Conservation (phyloP, 2,797 vertebrate genomes). For the Coilia nasus region DNA sequence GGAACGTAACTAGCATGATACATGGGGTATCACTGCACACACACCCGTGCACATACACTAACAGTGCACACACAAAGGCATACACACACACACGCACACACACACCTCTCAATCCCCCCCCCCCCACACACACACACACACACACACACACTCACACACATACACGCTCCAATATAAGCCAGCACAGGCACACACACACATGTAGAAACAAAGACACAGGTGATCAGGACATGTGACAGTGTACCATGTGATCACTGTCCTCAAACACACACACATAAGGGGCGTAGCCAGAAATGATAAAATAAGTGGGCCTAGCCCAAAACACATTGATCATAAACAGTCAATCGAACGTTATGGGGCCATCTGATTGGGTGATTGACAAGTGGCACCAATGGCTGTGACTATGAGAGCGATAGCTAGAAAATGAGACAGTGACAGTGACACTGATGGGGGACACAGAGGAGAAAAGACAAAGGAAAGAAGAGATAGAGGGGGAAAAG, state of each 20-base stretch:
- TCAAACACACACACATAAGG: neutral
- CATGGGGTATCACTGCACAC: neutral
- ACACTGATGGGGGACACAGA: neutral
- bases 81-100: conserved; percentile 4
- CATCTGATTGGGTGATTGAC: too few species aligned
- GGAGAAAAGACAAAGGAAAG: neutral
- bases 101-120: too few species aligned
- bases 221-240: too few species aligned
- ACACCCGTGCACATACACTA: neutral
- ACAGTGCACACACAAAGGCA: neutral
- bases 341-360: too few species aligned
- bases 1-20: too few species aligned
- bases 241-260: too few species aligned
- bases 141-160: neutral
- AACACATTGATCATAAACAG: too few species aligned
- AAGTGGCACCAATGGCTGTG: too few species aligned
- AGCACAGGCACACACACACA: neutral
- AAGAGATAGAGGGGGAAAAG: neutral
- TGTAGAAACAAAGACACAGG: neutral
- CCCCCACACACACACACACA: neutral
- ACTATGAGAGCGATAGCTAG: neutral
- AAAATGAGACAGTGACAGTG: neutral
- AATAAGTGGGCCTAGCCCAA: too few species aligned
- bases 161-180: neutral
- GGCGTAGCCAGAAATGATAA: too few species aligned